Evolutionary conservation across 2,888 invertebrate genomes (phyloP).

Genomic region (Rhimphoctona megacephalus): DNA sequence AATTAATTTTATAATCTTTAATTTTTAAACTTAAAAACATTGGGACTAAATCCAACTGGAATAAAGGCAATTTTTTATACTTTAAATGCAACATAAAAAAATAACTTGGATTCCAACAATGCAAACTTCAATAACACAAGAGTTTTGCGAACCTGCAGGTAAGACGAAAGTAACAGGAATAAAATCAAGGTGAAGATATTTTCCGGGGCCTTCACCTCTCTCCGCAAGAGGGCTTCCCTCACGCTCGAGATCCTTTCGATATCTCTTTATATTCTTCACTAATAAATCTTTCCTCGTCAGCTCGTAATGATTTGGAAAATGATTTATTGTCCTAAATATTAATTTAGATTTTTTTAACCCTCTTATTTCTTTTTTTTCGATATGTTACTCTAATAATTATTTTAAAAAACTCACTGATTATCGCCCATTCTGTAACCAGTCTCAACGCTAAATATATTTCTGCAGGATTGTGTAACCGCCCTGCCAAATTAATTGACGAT

Average conservation of each 20-base stretch:
- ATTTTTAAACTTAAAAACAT: not conserved
- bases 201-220: constrained; percentile 90
- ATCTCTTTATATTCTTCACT: constrained; percentile 97
- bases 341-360: not conserved
- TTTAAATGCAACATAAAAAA: not conserved
- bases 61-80: not conserved
- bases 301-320: constrained; percentile 98
- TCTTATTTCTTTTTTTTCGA: constrained; percentile 18
- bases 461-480: constrained; percentile 96
- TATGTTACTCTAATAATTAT: not conserved
- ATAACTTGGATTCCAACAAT: not conserved
- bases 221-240: constrained; percentile 95
- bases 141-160: constrained; percentile 88
- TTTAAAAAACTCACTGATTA: constrained; percentile 91
- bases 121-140: not conserved
- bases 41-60: not conserved
- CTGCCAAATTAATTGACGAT: constrained; percentile 79
- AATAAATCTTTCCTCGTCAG: constrained; percentile 97
- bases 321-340: constrained; percentile 92
- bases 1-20: not conserved
- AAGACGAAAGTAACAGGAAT: constrained; percentile 97
- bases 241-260: constrained; percentile 96
- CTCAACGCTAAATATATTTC: constrained; percentile 96
- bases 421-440: constrained; percentile 96
- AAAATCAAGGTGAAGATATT: constrained; percentile 94